These are phyloP conservation scores for Typhlomys cinereus DNA, from an alignment of 2,113 vertebrate genomes.

Conservation along the genomic window DNA sequence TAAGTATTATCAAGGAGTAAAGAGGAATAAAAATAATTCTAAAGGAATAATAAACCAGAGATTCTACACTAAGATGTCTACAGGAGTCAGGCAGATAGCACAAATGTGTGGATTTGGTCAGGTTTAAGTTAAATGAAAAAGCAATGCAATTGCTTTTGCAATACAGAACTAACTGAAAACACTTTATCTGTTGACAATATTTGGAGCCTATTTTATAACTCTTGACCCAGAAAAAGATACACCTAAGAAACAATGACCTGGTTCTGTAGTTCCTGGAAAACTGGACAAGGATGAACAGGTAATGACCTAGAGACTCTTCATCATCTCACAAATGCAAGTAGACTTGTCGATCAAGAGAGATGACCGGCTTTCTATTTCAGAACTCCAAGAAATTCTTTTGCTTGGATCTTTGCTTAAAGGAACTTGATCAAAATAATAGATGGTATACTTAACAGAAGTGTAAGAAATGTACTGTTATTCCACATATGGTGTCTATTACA, in stretches of 20 bases:
- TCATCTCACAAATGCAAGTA: constrained; percentile 14
- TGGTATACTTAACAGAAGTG: constrained; percentile 40
- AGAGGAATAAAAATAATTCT: not conserved
- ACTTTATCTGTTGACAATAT: constrained; percentile 16
- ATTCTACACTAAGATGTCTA: not conserved
- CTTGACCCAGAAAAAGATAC: not conserved
- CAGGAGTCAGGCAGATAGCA: not conserved
- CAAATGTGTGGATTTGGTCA: not conserved
- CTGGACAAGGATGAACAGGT: constrained; percentile 8
- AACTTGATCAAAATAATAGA: constrained; percentile 50
- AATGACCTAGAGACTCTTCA: not conserved
- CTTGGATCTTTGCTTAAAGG: constrained; percentile 24
- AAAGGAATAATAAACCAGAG: not conserved
- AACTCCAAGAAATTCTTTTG: constrained; percentile 29
- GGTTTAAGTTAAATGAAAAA: not conserved
- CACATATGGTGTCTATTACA: constrained; percentile 72
- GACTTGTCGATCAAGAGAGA: constrained; percentile 24
- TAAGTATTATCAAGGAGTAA: not conserved
- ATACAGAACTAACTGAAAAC: not conserved
- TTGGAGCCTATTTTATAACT: not conserved
- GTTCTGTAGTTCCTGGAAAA: not conserved
- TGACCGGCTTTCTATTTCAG: constrained; percentile 60
- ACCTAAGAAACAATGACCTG: not conserved
- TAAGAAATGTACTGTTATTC: constrained; percentile 40
- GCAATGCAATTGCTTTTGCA: not conserved